Evolutionary conservation across 2,113 vertebrate species (phyloP).

Genomic region (Apus apus): DNA sequence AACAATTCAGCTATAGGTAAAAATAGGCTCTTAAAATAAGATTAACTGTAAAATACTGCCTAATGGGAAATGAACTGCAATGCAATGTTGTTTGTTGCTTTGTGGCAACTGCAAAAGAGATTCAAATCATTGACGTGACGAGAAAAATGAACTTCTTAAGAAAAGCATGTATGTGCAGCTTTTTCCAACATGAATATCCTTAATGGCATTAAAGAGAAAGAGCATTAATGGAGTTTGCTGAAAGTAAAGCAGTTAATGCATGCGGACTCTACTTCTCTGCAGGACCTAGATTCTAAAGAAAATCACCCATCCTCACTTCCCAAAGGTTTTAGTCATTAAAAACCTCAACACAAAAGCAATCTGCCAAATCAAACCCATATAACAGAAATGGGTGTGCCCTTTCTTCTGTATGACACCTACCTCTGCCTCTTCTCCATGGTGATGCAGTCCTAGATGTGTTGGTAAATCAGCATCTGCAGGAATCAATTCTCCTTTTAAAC

Average conservation of each 20-base stretch:
- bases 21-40: not conserved
- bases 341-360: not conserved
- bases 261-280: not conserved
- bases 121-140: not conserved
- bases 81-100: not conserved
- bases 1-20: not conserved
- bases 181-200: not conserved
- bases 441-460: constrained; percentile 93
- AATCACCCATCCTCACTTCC: not conserved
- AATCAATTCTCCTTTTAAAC: constrained; percentile 88
- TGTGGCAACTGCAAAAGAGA: not conserved
- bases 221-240: not conserved
- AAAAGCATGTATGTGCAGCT: not conserved
- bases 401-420: constrained; percentile 66
- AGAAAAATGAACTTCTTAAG: not conserved
- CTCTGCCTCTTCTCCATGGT: constrained; percentile 97
- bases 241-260: not conserved
- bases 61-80: not conserved
- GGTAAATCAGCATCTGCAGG: constrained; percentile 87
- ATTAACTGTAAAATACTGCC: not conserved
- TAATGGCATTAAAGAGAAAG: not conserved
- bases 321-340: not conserved
- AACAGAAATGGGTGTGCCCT: not conserved
- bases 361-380: not conserved
- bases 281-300: not conserved